Base-by-base conservation (phyloP, 2,888 invertebrate species). In the Drosophila kuntzei region DNA sequence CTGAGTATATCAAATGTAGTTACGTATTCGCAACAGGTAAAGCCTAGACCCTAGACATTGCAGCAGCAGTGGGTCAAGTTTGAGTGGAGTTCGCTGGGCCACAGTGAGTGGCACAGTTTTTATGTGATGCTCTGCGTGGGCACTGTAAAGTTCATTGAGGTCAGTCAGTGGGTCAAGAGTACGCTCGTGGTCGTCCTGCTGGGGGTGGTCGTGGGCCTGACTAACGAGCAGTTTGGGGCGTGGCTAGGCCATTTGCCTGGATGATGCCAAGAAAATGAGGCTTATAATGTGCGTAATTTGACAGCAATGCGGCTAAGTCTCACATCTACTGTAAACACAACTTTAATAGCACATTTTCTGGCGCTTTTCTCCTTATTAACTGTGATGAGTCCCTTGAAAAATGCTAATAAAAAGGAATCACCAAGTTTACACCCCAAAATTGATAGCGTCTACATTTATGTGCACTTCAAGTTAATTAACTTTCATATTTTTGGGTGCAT, bases 251-350 rank as follows among this genome's bases (percentile, higher is more conserved):
- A 72, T 76, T 83, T 77, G 63, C 32, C 47, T 29, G 61, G 41
- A 37, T 47, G 57, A 53, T 54, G 44, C 63, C 66, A 39, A 57
- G 22, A 79, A 79, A 68, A 80, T 87, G 71, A 63, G 65, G 53
- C 73, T 62, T 68, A 67, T 78, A 87, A 83, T 80, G 55, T 67
- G 68, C 64, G 74, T 77, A 82, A 82, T 82, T 83, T 80, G 71
- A 63, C 44, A 58, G 44, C 22, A 29, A 51, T 62, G 61, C 22
- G 61, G 27, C 49, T 43, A 1, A 57, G 50, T 53, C 66, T 55
- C 61, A 37, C 47, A 32, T 44, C 27, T 18, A 49, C 67, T 65
- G 63, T 64, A 59, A 77, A 62, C 63, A 72, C 46, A 64, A 51
- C 58, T 72, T 71, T 63, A 51, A 75, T 57, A 50, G 46, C 36